Conservation (phyloP, 2,113 vertebrate genomes). For the Polyodon spathula region DNA sequence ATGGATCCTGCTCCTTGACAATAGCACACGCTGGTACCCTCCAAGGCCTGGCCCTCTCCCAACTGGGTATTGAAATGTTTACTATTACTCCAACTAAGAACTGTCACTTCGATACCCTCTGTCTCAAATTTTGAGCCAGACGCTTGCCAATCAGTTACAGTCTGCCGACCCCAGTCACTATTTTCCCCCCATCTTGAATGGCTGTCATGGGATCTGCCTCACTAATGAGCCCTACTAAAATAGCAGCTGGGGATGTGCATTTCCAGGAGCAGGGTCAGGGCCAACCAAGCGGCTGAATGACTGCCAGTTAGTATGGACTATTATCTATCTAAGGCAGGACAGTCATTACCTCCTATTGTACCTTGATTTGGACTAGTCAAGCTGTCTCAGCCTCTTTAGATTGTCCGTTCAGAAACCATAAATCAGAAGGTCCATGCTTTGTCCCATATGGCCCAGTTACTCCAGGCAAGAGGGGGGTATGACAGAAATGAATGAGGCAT, state of each 20-base stretch:
- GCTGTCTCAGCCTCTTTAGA: conserved; percentile 35
- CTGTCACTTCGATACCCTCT: neutral
- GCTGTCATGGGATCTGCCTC: conserved; percentile 36
- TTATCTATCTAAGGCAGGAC: conserved; percentile 34
- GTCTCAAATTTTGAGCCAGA: conserved; percentile 31
- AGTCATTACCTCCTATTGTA: conserved; percentile 58
- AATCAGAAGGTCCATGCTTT: conserved; percentile 38
- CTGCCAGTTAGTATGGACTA: conserved; percentile 40
- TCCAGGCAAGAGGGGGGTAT: conserved; percentile 34
- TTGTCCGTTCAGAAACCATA: conserved; percentile 41
- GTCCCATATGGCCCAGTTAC: conserved; percentile 30
- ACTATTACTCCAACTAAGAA: neutral
- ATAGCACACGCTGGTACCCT: too few relatives aligned
- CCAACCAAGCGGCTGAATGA: conserved; percentile 39
- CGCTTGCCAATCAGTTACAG: conserved; percentile 40
- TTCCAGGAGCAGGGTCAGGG: conserved; percentile 43
- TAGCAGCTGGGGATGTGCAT: conserved; percentile 40
- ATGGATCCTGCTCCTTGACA: too few relatives aligned
- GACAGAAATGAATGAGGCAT: conserved; percentile 54
- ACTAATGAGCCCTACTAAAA: conserved; percentile 47
- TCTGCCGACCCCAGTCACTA: conserved; percentile 32
- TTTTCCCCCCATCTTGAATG: conserved; percentile 31
- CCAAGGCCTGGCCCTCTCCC: too few relatives aligned
- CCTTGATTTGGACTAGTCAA: conserved; percentile 47
- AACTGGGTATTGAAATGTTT: too few relatives aligned